Conservation (phyloP, 1,140 invertebrate genomes). For the Ostrea denselamellosa region DNA sequence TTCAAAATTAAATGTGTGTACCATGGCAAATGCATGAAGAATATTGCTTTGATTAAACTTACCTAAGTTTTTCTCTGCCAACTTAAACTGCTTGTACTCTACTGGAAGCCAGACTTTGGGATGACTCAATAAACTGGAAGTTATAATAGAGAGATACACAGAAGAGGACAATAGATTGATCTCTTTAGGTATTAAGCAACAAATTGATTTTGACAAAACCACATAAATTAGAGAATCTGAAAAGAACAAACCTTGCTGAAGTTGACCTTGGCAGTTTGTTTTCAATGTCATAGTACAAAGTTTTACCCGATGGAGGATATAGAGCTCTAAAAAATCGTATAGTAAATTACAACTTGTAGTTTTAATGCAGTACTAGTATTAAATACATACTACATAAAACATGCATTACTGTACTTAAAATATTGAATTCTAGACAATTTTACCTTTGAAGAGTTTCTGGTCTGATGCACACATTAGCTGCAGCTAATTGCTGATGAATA, state of each 20-base stretch:
- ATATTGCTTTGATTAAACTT: background rate
- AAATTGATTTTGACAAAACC: constrained; percentile 11
- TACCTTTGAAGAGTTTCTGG: constrained; percentile 68
- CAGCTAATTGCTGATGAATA: constrained; percentile 59
- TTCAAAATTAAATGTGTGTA: too few species aligned
- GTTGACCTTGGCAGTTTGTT: constrained; percentile 59
- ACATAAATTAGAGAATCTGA: background rate
- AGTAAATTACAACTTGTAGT: background rate
- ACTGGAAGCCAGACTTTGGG: constrained; percentile 68
- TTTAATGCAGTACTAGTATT: background rate
- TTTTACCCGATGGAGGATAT: constrained; percentile 67
- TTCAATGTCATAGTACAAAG: constrained; percentile 66
- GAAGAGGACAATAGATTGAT: background rate
- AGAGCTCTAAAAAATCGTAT: constrained; percentile 61
- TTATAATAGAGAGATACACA: background rate
- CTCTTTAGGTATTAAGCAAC: constrained; percentile 23
- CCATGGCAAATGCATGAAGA: too few species aligned
- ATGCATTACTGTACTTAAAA: background rate
- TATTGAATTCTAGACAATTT: background rate
- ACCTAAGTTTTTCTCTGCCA: constrained; percentile 68
- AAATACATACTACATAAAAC: background rate
- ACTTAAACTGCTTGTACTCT: constrained; percentile 64
- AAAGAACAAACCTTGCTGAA: constrained; percentile 58
- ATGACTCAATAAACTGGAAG: constrained; percentile 67
- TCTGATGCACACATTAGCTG: constrained; percentile 62